Conservation (phyloP, 2,797 vertebrate species). For the Schizothorax lantsangensis region DNA sequence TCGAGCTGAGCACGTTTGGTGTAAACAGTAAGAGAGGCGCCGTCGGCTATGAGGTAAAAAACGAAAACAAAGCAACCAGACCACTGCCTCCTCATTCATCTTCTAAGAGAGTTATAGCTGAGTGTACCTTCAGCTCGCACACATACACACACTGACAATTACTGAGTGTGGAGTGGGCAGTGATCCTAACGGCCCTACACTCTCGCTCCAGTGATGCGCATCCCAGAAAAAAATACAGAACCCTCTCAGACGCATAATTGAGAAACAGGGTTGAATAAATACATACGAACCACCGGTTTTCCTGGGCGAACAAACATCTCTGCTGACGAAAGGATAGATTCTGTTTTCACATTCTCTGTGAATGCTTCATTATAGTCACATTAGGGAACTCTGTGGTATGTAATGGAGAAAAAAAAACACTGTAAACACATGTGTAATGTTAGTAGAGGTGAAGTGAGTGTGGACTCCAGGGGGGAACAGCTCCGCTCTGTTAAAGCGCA, state of each 20-base stretch:
- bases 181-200: slow-evolving; percentile 52
- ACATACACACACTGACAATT: slow-evolving; percentile 50
- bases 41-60: slow-evolving; percentile 49
- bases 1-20: slow-evolving; percentile 50
- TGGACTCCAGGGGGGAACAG: not conserved
- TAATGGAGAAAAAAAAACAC: slow-evolving; percentile 3
- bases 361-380: slow-evolving; percentile 27
- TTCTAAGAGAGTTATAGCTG: slow-evolving; percentile 52
- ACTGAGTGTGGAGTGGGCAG: slow-evolving; percentile 47
- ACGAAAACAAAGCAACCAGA: slow-evolving; percentile 54
- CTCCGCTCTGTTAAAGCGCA: slow-evolving; percentile 27
- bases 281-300: slow-evolving; percentile 29
- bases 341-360: slow-evolving; percentile 3
- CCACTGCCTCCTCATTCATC: slow-evolving; percentile 56
- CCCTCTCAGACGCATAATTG: slow-evolving; percentile 39
- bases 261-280: slow-evolving; percentile 57
- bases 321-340: not conserved
- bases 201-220: slow-evolving; percentile 51
- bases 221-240: slow-evolving; percentile 46
- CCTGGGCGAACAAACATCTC: not conserved
- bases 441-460: slow-evolving; percentile 10
- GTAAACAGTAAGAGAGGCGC: slow-evolving; percentile 58
- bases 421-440: slow-evolving; percentile 7
- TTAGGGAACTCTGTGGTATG: slow-evolving; percentile 6
- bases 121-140: slow-evolving; percentile 38